phyloP scores from a whole-genome alignment of 2,797 vertebrate genomes.

The Rhadinocentrus ornatus region DNA sequence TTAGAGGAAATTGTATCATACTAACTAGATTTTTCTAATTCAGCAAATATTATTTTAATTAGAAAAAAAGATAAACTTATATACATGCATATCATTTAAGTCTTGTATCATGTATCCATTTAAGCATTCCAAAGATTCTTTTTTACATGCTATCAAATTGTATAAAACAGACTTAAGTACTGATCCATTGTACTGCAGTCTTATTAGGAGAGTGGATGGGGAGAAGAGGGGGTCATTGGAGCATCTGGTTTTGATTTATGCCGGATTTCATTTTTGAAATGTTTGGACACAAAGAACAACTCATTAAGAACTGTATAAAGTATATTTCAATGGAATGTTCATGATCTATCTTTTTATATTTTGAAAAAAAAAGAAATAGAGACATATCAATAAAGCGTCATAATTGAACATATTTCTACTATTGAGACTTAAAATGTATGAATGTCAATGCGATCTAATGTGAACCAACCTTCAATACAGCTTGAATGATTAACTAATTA shows the following conservation, averaged over 20 bases:
- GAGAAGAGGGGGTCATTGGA: constrained; percentile 73
- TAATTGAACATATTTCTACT: constrained; percentile 83
- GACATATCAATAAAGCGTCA: constrained; percentile 85
- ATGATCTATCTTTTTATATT: constrained; percentile 87
- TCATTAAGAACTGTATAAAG: constrained; percentile 82
- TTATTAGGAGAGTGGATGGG: constrained; percentile 69
- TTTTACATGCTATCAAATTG: constrained; percentile 63
- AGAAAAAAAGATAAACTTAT: constrained; percentile 47
- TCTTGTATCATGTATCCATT: constrained; percentile 47
- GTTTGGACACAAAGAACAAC: constrained; percentile 79
- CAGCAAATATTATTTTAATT: constrained; percentile 65
- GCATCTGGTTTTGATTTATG: constrained; percentile 73
- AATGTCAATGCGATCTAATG: constrained; percentile 81
- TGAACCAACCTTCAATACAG: constrained; percentile 82
- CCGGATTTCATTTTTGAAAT: constrained; percentile 84
- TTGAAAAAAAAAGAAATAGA: constrained; percentile 80
- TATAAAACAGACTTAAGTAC: constrained; percentile 80
- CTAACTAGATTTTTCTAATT: constrained; percentile 62
- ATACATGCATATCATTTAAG: constrained; percentile 49
- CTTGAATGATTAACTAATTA: constrained; percentile 78
- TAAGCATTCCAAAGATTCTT: constrained; percentile 79
- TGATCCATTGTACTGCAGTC: constrained; percentile 73
- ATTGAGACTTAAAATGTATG: constrained; percentile 85
- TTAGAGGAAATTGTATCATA: constrained; percentile 58
- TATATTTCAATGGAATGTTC: constrained; percentile 86